Base-by-base conservation (phyloP, 1,140 invertebrate species). In the Ganaspis sp. region DNA sequence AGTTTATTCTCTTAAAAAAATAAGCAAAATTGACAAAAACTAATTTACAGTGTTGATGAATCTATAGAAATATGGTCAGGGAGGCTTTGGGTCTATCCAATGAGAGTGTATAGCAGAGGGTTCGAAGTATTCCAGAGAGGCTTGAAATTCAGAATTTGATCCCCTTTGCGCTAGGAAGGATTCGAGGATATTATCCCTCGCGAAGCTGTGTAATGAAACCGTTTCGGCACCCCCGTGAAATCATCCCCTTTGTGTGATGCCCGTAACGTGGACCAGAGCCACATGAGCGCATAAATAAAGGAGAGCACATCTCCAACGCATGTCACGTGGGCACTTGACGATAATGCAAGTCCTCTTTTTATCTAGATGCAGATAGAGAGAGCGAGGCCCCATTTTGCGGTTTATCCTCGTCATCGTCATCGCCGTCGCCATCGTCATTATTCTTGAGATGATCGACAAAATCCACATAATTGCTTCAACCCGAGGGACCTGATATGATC, bases 181-280 rank as follows among this genome's bases (percentile, higher is more conserved):
- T 72, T 76, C 73, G 53, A 79, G 79, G 79, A 83, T 83, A 83
- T 81, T 84, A 82, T 84, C 83, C 80, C 83, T 84, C 78, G 80
- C 77, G 83, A 78, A 82, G 83, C 78, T 84, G 76, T 81, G 78
- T 82, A 80, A 84, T 84, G 83, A 84, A 82, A 82, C 80, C 81
- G 77, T 84, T 82, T 82, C 81, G 81, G 83, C 83, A 84, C 83
- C 83, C 83, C 82, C 79, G 77, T 76, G 78, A 79, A 84, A 84
- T 81, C 76, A 79, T 77, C 83, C 77, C 78, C 79, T 69, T 72
- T 73, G 75, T 72, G 23, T 76, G 73, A 45, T 70, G 38, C 54
- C 26, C 58, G 23, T 64, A 64, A 64, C 58, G 3, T 29, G 58
- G 15, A 64, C 58, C 4, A 70, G 6, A 72, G 71, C 58, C 76